These are phyloP conservation scores for Ephydatia muelleri DNA, from an alignment of 37 sponge, comb jelly and placozoan species.

Conservation along the genomic window DNA sequence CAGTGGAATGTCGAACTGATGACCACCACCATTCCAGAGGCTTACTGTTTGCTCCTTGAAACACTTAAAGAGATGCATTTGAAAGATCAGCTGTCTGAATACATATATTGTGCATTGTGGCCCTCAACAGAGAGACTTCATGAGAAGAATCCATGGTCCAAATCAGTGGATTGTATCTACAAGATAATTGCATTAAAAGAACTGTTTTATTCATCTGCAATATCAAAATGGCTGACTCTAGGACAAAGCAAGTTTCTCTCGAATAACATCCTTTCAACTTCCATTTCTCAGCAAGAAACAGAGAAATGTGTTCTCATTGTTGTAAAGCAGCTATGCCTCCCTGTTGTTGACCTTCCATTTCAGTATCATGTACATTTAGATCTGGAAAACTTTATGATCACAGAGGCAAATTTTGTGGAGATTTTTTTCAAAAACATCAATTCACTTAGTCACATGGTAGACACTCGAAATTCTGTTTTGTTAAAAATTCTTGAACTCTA, in stretches of 20 bases:
- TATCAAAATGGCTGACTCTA: constrained; percentile 7
- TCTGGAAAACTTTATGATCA: background rate
- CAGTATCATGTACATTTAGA: background rate
- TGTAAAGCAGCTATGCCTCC: background rate
- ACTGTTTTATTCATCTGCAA: constrained; percentile 32
- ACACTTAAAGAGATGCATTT: background rate
- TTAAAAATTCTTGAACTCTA: background rate
- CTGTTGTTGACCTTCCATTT: constrained; percentile 24
- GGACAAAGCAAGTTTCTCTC: constrained; percentile 10
- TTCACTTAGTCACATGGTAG: background rate
- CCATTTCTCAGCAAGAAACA: background rate
- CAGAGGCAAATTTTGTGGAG: constrained; percentile 6
- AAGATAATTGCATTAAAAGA: background rate
- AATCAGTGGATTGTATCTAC: background rate
- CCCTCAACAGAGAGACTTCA: constrained; percentile 17
- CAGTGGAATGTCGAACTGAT: constrained; percentile 8
- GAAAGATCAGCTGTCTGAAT: background rate
- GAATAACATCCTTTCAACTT: background rate
- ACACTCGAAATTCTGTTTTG: constrained; percentile 33
- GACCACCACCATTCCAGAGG: background rate
- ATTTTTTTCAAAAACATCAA: constrained; percentile 25
- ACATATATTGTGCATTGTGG: constrained; percentile 42
- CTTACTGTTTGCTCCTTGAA: background rate
- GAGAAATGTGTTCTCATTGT: constrained; percentile 8
- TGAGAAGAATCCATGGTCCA: constrained; percentile 37